Base-by-base conservation (phyloP, 2,888 invertebrate species). In the Erebia aethiops region DNA sequence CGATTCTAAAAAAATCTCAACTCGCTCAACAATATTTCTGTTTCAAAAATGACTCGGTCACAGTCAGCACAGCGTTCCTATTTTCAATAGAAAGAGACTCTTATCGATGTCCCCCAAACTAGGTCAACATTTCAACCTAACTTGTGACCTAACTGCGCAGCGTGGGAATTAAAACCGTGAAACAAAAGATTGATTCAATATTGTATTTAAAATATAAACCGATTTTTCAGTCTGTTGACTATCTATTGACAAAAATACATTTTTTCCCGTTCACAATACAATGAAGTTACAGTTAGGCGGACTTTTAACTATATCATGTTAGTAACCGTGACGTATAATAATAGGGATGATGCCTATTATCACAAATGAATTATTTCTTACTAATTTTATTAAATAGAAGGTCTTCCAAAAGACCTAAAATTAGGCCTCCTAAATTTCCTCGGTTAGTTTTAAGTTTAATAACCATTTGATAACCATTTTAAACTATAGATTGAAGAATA, bases 101-200 rank as follows among this genome's bases (percentile, higher is more conserved):
- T 87, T 84, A 86, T 86, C 84, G 86, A 86, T 86, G 80, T 82
- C 79, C 81, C 76, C 76, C 76, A 80, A 87, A 84, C 81, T 87
- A 76, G 88, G 88, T 87, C 86, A 81, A 79, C 82, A 82, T 83
- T 83, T 80, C 81, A 77, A 79, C 79, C 78, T 75, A 79, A 79
- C 77, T 80, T 80, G 78, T 76, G 81, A 82, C 75, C 74, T 69
- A 71, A 75, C 76, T 73, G 72, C 74, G 74, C 67, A 71, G 70
- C 75, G 51, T 62, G 66, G 69, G 74, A 72, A 71, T 75, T 74
- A 72, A 72, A 71, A 56, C 60, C 70, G 69, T 67, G 71, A 62
- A 71, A 74, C 75, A 75, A 76, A 75, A 73, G 69, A 76, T 74
- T 41, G 66, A 70, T 71, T 69, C 62, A 70, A 70, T 67, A 65